phyloP scores from a whole-genome alignment of 2,797 vertebrate species.

The Karalla daura region DNA sequence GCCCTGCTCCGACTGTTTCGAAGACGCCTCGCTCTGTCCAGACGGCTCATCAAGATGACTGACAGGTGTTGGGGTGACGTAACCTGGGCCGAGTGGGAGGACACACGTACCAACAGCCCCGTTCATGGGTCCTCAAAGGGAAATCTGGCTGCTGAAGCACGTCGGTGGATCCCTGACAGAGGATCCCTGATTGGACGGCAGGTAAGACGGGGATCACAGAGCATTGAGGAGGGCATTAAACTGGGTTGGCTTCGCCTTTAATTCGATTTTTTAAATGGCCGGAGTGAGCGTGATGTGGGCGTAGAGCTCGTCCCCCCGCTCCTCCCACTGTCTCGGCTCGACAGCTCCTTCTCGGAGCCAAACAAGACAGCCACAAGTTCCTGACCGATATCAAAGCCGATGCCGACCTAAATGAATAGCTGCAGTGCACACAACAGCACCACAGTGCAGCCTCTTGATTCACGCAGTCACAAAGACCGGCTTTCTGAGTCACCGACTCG shows the following conservation, averaged over 20 bases:
- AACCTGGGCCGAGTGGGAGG: not conserved
- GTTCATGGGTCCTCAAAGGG: not conserved
- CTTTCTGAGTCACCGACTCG: too few species aligned
- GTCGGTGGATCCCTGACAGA: not conserved
- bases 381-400: not conserved
- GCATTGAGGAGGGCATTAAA: not conserved
- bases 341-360: too few species aligned
- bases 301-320: not conserved
- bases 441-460: not conserved
- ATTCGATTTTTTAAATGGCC: not conserved
- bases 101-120: not conserved
- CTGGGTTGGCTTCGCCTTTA: not conserved
- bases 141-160: not conserved
- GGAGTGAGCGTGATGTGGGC: not conserved
- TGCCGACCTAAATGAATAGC: not conserved
- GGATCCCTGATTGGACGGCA: not conserved
- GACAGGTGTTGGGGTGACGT: slow-evolving; percentile 1
- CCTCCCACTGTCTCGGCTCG: slow-evolving; percentile 1
- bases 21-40: not conserved
- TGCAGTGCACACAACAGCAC: not conserved
- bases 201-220: not conserved
- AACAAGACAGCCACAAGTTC: not conserved
- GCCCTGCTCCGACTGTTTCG: not conserved
- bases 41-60: not conserved
- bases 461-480: too few species aligned